Conservation (phyloP, 2,888 invertebrate genomes). For the Phyllotreta striolata region DNA sequence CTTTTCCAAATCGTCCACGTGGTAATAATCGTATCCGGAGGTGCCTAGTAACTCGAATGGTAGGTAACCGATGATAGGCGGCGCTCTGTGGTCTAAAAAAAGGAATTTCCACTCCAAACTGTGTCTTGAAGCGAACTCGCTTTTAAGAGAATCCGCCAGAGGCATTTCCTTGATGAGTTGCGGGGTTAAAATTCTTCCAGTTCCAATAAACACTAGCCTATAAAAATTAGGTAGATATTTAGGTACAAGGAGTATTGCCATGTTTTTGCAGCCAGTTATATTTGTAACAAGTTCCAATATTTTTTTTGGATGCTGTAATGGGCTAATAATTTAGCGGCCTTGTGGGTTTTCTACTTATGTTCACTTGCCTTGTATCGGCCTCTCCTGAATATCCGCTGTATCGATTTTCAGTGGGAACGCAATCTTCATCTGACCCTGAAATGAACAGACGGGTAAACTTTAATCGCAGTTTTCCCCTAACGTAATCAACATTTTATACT, state of each 20-base stretch:
- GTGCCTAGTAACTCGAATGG: conserved; percentile 95
- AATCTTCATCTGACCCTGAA: conserved; percentile 60
- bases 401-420: conserved; percentile 58
- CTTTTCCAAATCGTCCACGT: conserved; percentile 91
- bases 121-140: conserved; percentile 91
- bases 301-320: too few relatives aligned
- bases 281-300: not conserved
- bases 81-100: conserved; percentile 78
- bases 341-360: not conserved
- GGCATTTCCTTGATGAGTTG: conserved; percentile 88
- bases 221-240: conserved; percentile 32
- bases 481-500: too few relatives aligned
- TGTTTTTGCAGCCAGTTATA: not conserved
- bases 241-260: too few relatives aligned
- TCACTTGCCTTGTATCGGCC: conserved; percentile 60
- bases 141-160: conserved; percentile 75
- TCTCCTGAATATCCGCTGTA: conserved; percentile 60
- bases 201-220: conserved; percentile 81
- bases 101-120: conserved; percentile 97
- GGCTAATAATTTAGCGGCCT: too few relatives aligned
- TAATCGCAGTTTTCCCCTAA: not conserved
- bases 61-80: conserved; percentile 68
- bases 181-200: conserved; percentile 81
- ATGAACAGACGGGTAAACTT: conserved; percentile 14
- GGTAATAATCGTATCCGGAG: conserved; percentile 95